Base-by-base conservation (phyloP, 2,113 vertebrate genomes). In the Petaurus breviceps region DNA sequence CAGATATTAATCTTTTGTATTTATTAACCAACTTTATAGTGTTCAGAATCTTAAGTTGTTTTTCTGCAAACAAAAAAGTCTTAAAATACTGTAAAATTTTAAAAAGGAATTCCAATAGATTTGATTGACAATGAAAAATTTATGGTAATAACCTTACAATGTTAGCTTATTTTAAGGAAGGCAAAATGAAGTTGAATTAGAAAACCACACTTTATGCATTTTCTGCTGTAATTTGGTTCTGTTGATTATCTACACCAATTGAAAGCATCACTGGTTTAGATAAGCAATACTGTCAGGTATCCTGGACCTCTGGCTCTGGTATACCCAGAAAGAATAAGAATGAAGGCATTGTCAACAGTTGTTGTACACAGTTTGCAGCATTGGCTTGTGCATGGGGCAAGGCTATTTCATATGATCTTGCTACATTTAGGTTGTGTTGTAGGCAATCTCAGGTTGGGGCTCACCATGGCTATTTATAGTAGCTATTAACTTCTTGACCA, bases 101-200 rank as follows among this genome's bases (percentile, higher is more conserved):
- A 23, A 84, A 84, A 84, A 84, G 68, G 16, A 23, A 77, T 77
- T n/a, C 61, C 61, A 77, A 43, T 84, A 84, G n/a, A 5, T 43
- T 84, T 84, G 6, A 2, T 43, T 84, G 7, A 49, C n/a, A 84
- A 43, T 43, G 68, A 84, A 84, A 6, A 7, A 84, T 23, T 43
- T 84, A 23, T 84, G 19, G 37, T n/a, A 84, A 84, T 43, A 84
- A n/a, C 19, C n/a, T 43, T 68, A 11, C 57, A 77, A 43, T 43
- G 53, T 90, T 57, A 43, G 77, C 46, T 23, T 95, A 14, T 89
- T 9, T 77, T 28, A 94, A 92, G 49, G 61, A 90, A 95, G 16
- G 89, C 19, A 92, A 96, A 91, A 84, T 47, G 92, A 95, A 95
- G 77, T 52, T 51, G 89, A 90, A 94, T 90, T 91, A 91, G 31